These are phyloP conservation scores for Leptothorax acervorum DNA, from an alignment of 2,888 invertebrate species.

Conservation along the genomic window DNA sequence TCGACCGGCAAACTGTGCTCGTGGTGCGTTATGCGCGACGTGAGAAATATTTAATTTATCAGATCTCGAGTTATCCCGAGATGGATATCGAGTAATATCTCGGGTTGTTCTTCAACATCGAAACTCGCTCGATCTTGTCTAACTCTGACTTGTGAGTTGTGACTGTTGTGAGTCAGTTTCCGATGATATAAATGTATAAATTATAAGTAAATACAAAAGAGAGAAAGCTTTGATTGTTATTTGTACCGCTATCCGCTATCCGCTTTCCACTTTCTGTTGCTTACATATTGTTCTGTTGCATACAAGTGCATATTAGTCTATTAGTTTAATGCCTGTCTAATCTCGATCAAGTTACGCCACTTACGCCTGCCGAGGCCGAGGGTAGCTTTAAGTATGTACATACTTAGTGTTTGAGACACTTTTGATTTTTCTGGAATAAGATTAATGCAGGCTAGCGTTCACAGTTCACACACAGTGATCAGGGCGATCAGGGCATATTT, in stretches of 20 bases:
- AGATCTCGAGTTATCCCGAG: neutral
- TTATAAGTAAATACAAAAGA: neutral
- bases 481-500: too few species aligned
- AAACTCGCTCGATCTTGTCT: neutral
- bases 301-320: neutral
- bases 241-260: too few species aligned
- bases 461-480: too few species aligned
- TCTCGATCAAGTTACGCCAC: neutral
- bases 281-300: neutral
- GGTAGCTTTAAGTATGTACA: too few species aligned
- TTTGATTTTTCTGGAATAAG: neutral
- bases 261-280: too few species aligned
- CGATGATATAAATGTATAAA: too few species aligned
- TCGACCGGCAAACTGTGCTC: neutral
- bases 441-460: neutral
- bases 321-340: neutral
- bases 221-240: neutral
- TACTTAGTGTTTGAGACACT: neutral
- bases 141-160: too few species aligned
- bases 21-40: constrained; percentile 12
- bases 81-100: neutral
- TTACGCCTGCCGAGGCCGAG: neutral
- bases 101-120: neutral
- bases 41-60: neutral
- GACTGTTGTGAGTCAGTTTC: too few species aligned